Evolutionary conservation across 2,797 vertebrate species (phyloP).

Genomic region (Malacoraja senta): DNA sequence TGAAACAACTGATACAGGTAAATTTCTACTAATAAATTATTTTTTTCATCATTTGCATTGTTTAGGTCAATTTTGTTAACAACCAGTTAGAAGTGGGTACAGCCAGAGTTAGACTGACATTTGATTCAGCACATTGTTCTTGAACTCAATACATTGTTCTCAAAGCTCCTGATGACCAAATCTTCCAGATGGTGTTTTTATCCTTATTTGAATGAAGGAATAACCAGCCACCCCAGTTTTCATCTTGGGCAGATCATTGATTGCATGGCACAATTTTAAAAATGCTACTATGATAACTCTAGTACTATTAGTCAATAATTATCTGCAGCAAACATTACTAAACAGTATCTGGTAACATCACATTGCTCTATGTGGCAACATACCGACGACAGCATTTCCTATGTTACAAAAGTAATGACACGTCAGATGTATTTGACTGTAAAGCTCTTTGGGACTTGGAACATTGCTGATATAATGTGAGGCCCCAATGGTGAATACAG

Average conservation of each 20-base stretch:
- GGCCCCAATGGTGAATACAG: neutral
- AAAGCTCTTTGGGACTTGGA: neutral
- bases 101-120: no score
- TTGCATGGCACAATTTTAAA: neutral
- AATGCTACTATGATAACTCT: neutral
- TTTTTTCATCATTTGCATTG: neutral
- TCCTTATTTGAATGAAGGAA: neutral
- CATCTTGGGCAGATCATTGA: neutral
- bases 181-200: neutral
- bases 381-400: no score
- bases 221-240: neutral
- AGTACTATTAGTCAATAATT: neutral
- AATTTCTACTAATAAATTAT: neutral
- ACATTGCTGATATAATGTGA: neutral
- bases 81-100: neutral
- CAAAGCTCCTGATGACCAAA: neutral
- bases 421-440: neutral
- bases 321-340: neutral
- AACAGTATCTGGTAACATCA: neutral
- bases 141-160: neutral
- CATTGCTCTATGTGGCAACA: neutral
- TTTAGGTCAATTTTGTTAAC: neutral
- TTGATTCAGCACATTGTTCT: neutral
- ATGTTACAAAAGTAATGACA: neutral
- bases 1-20: neutral